Conservation (phyloP, 2,888 invertebrate genomes). For the Piscicola geometra region DNA sequence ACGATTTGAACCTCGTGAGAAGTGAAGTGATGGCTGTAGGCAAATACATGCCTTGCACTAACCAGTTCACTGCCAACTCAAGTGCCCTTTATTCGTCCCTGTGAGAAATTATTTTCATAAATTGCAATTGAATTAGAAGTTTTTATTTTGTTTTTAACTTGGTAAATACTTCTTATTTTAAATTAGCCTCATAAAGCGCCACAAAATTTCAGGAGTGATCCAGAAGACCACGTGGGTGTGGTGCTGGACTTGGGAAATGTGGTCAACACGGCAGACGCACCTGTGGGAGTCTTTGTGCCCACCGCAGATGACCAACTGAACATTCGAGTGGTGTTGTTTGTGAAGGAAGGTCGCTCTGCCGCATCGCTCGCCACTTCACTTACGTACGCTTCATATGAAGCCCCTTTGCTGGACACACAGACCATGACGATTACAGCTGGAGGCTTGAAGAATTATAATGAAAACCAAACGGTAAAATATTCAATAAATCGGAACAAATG, state of each 20-base stretch:
- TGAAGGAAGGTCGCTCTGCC: constrained; percentile 42
- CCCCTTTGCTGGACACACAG: constrained; percentile 46
- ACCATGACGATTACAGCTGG: neutral
- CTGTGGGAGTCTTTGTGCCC: constrained; percentile 2
- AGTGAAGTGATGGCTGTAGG: constrained; percentile 47
- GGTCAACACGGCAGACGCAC: constrained; percentile 25
- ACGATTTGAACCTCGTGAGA: constrained; percentile 46
- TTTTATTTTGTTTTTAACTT: too few relatives aligned
- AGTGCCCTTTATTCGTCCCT: constrained; percentile 29
- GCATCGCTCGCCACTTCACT: constrained; percentile 48
- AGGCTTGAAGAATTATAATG: neutral
- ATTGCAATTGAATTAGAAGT: too few relatives aligned
- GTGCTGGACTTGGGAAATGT: constrained; percentile 28
- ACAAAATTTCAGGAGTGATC: neutral
- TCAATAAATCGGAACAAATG: too few relatives aligned
- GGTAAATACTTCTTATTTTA: neutral
- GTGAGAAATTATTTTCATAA: constrained; percentile 21
- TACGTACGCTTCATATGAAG: constrained; percentile 49
- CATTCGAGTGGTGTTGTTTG: constrained; percentile 40
- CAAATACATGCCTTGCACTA: constrained; percentile 49
- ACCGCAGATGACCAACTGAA: constrained; percentile 34
- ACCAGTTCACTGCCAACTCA: constrained; percentile 44
- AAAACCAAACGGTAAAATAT: neutral
- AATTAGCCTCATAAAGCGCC: neutral
- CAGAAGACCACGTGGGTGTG: neutral